Base-by-base conservation (phyloP, 2,113 vertebrate species). In the Tenebrosternarchus preto region DNA sequence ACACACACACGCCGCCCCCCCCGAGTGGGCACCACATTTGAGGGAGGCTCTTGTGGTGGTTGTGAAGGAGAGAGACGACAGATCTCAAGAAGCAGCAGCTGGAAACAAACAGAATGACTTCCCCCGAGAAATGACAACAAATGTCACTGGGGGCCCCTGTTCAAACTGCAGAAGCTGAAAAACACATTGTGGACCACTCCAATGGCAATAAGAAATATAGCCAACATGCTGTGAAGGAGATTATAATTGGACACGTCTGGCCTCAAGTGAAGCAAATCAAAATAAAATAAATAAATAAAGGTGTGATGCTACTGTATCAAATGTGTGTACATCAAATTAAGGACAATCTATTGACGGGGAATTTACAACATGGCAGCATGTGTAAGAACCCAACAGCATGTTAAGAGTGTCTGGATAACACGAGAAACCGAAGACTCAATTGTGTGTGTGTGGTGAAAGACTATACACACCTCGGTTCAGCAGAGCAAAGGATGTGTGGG, bases 401-500 rank as follows among this genome's bases (percentile, higher is more conserved):
- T 36, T 36, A 36, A 70, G 27, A 17, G 20, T 0, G 76, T 22
- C 33, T 46, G n/a, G 15, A 29, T 31, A n/a, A 78, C 29, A 55
- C 24, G 20, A 59, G 15, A 33, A 1, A 16, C 31, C 4, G 0
- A 15, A 27, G 5, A 71, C 29, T 43, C 20, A 11, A 50, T 50
- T 39, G 2, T 77, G 50, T 55, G 43, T 57, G 64, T 25, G 60
- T 22, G 24, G 16, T n/a, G 12, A 73, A 8, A 70, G 67, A 73
- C 75, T 36, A 31, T 56, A 83, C 57, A 80, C 63, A 85, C 60
- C n/a, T 71, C 61, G 6, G 66, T 72, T 55, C n/a, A 61, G 68
- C 71, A 73, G 50, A 63, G 80, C 57, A 76, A 80, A 71, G 33
- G 73, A 22, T 59, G 64, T 43, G 80, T 75, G 67, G 78, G 78